phyloP scores from a whole-genome alignment of 1,140 invertebrate species.

The Drosophila nigrodunni region DNA sequence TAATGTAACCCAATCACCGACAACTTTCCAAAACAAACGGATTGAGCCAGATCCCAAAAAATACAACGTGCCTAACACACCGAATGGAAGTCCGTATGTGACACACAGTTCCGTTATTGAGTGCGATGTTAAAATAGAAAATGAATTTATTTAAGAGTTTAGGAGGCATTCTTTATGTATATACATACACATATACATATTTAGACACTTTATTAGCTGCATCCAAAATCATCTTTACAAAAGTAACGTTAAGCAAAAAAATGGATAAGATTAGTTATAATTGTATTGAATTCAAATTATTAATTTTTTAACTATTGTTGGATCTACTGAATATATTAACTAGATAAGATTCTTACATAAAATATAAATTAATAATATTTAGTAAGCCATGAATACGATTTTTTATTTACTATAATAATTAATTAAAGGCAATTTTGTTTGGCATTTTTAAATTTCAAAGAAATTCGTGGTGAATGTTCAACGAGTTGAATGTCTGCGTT shows the following conservation, averaged over 20 bases:
- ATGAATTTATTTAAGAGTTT: conserved; percentile 51
- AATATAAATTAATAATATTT: background rate
- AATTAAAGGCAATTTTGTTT: background rate
- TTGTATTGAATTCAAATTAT: conserved; percentile 12
- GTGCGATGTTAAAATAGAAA: conserved; percentile 75
- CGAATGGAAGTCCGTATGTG: conserved; percentile 17
- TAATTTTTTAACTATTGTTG: conserved; percentile 10
- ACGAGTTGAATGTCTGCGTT: background rate
- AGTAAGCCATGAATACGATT: background rate
- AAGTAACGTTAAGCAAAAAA: background rate
- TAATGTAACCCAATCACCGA: conserved; percentile 40
- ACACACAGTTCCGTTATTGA: conserved; percentile 56
- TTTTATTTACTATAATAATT: background rate
- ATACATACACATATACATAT: background rate
- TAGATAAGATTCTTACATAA: background rate
- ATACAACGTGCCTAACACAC: conserved; percentile 18
- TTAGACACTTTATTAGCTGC: conserved; percentile 16
- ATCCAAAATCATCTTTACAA: conserved; percentile 38
- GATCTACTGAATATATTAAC: background rate
- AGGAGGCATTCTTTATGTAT: conserved; percentile 6
- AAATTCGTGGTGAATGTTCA: conserved; percentile 34
- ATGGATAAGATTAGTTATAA: background rate
- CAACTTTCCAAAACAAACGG: conserved; percentile 3
- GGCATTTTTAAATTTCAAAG: conserved; percentile 15
- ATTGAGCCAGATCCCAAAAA: background rate